Evolutionary conservation across 2,888 invertebrate genomes (phyloP).

Genomic region (Lucinisca nassula): DNA sequence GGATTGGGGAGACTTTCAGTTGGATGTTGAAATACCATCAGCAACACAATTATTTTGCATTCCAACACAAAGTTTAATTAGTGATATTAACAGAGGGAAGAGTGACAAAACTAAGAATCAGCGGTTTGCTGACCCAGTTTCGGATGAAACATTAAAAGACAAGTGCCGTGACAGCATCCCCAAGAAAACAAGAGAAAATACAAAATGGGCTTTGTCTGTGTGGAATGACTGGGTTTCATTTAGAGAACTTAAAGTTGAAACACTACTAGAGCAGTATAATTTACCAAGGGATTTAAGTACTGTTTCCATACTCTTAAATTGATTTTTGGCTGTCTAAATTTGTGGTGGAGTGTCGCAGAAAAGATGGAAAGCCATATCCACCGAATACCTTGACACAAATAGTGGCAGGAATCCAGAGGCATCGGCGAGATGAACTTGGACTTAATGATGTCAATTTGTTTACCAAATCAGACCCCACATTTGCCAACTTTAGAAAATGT

Average conservation of each 20-base stretch:
- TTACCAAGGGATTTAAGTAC: not conserved
- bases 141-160: not conserved
- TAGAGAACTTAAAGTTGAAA: not conserved
- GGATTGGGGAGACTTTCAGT: too few species aligned
- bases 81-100: not conserved
- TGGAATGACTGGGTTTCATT: not conserved
- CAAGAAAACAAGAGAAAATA: not conserved
- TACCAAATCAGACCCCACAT: not conserved
- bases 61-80: not conserved
- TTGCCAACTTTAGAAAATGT: not conserved
- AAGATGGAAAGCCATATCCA: not conserved
- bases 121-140: not conserved
- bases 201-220: not conserved
- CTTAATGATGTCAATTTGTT: not conserved
- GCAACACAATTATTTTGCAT: not conserved
- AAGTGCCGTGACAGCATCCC: not conserved
- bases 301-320: not conserved
- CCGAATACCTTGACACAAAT: not conserved
- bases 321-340: slow-evolving; percentile 4
- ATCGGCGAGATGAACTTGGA: not conserved
- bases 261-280: not conserved
- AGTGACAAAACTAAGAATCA: too few species aligned
- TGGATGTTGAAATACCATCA: not conserved
- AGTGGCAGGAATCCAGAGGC: not conserved
- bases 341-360: not conserved